Evolutionary conservation across 2,888 invertebrate genomes (phyloP), one percentile per base, ranked within the genome.

Genomic region (Trissolcus brochymenae): DNA sequence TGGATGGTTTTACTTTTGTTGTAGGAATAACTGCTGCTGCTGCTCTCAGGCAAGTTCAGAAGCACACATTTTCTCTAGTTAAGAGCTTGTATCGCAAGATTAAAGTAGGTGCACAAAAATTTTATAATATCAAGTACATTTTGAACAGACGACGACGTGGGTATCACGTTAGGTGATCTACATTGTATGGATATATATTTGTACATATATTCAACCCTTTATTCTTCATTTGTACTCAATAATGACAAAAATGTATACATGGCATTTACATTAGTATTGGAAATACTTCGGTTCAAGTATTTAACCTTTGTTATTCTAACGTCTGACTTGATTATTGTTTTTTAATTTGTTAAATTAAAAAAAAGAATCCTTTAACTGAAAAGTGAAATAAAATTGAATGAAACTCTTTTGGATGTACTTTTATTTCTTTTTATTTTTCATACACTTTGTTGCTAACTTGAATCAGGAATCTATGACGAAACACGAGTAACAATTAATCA

Each of bases 1-100:
- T 87, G 86, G 87, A 87, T 84, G 83, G 84, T 86, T 88, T 89
- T 81, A 64, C 86, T 89, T 88, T 84, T 89, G 87, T 89, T 89
- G 83, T 89, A 89, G 89, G 89, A 84, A 86, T 88, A 87, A 87
- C 87, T 83, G 86, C 88, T 83, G 89, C 87, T 81, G 86, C 84
- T 85, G 85, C 86, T 79, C 85, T 87, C 87, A 89, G 89, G 89
- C 89, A 89, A 89, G 89, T 89, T 85, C 64, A 71, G 71, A 77
- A 76, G 81, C 80, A 80, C 81, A 81, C 81, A 80, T 83, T 82
- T 81, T 82, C 83, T 84, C 83, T 82, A 81, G 81, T 84, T 84
- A 85, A 85, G 81, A 82, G 85, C 83, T 85, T 85, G 79, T 83
- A 80, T 84, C 82, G 82, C 84, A 84, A 83, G 81, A 83, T 81